Base-by-base conservation (phyloP, 2,888 invertebrate genomes). In the Andrena bicolor region DNA sequence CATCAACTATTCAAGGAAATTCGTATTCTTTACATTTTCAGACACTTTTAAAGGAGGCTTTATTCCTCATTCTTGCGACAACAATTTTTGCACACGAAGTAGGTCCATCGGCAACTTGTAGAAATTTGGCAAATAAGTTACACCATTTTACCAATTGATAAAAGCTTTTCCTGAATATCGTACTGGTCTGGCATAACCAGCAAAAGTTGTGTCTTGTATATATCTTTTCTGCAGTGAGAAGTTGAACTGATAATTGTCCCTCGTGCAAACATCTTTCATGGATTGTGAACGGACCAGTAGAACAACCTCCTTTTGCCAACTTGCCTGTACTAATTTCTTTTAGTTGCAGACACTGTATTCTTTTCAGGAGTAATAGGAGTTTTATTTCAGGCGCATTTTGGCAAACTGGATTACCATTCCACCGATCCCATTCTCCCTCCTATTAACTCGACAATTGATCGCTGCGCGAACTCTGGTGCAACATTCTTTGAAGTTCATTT, bases 301-400 rank as follows among this genome's bases (percentile, higher is more conserved):
- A 70, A 75, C 69, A 72, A 66, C 73, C 75, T 84, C 81, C 86
- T 84, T 86, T 84, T 90, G 88, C 88, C 85, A 88, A 87, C 78
- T 88, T 86, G 88, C 85, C 88, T 80, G 83, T 86, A 91, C 91
- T 92, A 92, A 92, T 92, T 92, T 90, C 83, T 90, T 92, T 92
- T 92, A 88, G 88, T 93, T 92, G 87, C 92, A 93, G 92, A 93
- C 88, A 87, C 80, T 83, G 79, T 89, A 85, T 92, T 92, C 83
- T 90, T 92, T 93, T 89, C 93, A 92, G 92, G 91, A 89, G 88
- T 91, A 90, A 92, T 87, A 74, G 81, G 78, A 89, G 82, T 92
- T 93, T 92, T 89, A 89, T 93, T 93, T 92, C 93, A 93, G 93
- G 90, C 90, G 88, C 90, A 91, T 90, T 92, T 90, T 91, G 90